Conservation (phyloP, 2,888 invertebrate genomes). For the Nomada flava region DNA sequence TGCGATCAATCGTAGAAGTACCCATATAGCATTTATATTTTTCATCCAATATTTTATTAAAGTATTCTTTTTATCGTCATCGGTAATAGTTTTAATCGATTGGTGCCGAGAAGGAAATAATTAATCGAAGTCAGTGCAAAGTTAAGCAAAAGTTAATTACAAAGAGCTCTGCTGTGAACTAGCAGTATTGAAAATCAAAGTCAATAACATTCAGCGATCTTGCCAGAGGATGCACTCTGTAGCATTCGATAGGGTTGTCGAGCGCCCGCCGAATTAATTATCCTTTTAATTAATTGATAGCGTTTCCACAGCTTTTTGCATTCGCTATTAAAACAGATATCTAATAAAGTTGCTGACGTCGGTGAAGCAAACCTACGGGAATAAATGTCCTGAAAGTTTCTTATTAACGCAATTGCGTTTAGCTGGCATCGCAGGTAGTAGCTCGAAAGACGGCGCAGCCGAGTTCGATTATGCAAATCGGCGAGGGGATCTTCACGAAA, state of each 20-base stretch:
- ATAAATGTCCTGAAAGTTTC: conserved; percentile 76
- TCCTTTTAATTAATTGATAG: conserved; percentile 44
- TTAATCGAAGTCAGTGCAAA: conserved; percentile 22
- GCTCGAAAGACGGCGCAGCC: conserved; percentile 17
- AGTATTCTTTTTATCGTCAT: neutral
- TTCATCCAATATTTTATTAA: too few relatives aligned
- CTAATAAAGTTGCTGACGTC: conserved; percentile 1
- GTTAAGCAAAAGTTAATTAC: conserved; percentile 53
- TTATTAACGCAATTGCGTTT: conserved; percentile 71
- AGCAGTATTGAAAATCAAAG: conserved; percentile 50
- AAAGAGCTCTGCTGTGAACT: conserved; percentile 18
- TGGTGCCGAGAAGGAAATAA: conserved; percentile 20
- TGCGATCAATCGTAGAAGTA: conserved; percentile 10
- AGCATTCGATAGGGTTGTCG: conserved; percentile 27
- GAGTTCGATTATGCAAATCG: conserved; percentile 68
- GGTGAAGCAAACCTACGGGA: conserved; percentile 51
- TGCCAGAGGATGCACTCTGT: conserved; percentile 3
- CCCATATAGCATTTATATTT: too few relatives aligned
- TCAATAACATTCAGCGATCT: conserved; percentile 32
- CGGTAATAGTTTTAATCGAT: neutral
- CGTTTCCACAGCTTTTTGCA: neutral
- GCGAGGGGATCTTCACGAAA: conserved; percentile 31
- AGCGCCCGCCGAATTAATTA: conserved; percentile 36
- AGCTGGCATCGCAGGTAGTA: conserved; percentile 24
- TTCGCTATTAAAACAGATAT: conserved; percentile 4